These are phyloP conservation scores for Otus scops DNA, from an alignment of 2,797 vertebrate species.

Conservation along the genomic window DNA sequence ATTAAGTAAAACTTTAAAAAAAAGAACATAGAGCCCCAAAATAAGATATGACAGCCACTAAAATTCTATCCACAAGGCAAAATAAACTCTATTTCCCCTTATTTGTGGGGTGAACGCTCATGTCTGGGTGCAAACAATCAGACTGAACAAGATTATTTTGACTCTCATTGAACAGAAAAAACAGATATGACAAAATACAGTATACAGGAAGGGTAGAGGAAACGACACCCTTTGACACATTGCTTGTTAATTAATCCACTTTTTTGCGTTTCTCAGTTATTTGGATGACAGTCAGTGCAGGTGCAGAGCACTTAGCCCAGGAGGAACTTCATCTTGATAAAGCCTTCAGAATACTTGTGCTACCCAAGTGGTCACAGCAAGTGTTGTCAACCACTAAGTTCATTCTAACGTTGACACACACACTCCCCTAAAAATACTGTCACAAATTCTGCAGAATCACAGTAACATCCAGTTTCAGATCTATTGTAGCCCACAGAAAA, in stretches of 20 bases:
- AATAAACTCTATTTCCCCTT: rapidly evolving
- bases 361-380: not conserved
- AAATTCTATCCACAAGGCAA: not conserved
- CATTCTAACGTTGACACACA: rapidly evolving
- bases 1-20: rapidly evolving
- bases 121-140: not conserved
- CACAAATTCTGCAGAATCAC: not conserved
- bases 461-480: not conserved
- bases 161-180: not conserved
- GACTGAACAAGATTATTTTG: rapidly evolving
- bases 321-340: not conserved
- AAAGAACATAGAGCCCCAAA: not conserved
- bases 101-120: rapidly evolving
- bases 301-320: not conserved
- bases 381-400: rapidly evolving
- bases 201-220: not conserved
- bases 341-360: not conserved
- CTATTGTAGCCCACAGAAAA: rapidly evolving
- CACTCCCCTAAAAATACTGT: not conserved
- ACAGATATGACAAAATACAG: rapidly evolving
- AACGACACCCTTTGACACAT: rapidly evolving
- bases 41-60: not conserved
- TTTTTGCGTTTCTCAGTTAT: not conserved
- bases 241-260: not conserved
- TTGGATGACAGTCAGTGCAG: not conserved